Evolutionary conservation across 2,113 vertebrate species (phyloP).

Genomic region (Megaceryle maxima): DNA sequence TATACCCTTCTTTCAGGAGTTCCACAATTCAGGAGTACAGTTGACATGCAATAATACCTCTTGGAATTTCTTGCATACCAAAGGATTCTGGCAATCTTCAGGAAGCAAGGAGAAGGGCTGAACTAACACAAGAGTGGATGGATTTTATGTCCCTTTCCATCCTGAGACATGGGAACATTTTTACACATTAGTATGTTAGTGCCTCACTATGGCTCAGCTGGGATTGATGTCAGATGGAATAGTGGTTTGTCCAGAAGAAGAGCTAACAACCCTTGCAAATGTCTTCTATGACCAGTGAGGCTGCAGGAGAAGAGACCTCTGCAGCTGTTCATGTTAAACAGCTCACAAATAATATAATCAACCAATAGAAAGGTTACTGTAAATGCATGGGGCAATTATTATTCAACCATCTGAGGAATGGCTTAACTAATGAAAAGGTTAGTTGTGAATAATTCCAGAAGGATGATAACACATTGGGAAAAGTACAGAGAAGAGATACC

Average conservation of each 20-base stretch:
- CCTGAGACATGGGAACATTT: neutral
- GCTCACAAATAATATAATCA: neutral
- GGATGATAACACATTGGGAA: conserved; percentile 1
- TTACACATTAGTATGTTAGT: neutral
- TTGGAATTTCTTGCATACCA: neutral
- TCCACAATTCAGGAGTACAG: neutral
- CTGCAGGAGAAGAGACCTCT: neutral
- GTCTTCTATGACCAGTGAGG: neutral
- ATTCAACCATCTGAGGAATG: conserved; percentile 2
- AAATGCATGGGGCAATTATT: conserved; percentile 29
- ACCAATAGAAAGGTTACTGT: neutral
- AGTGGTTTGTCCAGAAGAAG: neutral
- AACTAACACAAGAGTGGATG: neutral
- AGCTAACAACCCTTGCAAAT: neutral
- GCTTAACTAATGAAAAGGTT: conserved; percentile 44
- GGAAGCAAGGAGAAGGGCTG: neutral
- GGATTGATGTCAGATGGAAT: neutral
- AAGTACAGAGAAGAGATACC: neutral
- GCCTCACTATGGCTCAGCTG: neutral
- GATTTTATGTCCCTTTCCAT: neutral
- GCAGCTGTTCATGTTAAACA: neutral
- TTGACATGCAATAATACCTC: neutral
- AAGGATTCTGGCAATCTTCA: neutral
- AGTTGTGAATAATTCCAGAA: conserved; percentile 55
- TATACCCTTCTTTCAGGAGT: neutral